These are phyloP conservation scores for Cirrhinus molitorella DNA, from an alignment of 2,797 vertebrate genomes.

Conservation along the genomic window DNA sequence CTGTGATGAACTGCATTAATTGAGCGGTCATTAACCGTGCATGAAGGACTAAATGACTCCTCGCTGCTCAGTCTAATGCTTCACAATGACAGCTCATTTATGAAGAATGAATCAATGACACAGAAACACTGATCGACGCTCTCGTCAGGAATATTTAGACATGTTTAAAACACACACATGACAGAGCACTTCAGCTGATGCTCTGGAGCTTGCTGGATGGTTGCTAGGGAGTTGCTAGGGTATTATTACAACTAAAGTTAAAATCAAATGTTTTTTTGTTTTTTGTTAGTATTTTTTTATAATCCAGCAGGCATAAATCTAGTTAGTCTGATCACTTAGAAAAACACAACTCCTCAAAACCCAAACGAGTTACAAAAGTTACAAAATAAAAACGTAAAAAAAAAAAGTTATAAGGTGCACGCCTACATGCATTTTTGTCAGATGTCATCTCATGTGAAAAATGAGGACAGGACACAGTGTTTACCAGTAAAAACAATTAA, in stretches of 20 bases:
- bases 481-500: not conserved
- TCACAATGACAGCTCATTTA: constrained; percentile 54
- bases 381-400: not conserved
- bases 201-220: not conserved
- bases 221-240: not conserved
- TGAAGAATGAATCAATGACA: constrained; percentile 46
- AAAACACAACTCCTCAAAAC: not conserved
- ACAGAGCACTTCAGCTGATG: not conserved
- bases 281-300: not conserved
- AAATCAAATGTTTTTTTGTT: too few species aligned
- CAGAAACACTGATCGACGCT: constrained; percentile 44
- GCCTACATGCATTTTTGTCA: not conserved
- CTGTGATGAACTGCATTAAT: constrained; percentile 40
- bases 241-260: too few species aligned
- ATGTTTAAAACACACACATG: not conserved
- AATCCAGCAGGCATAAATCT: not conserved
- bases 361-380: not conserved
- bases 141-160: not conserved
- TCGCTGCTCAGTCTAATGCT: constrained; percentile 34
- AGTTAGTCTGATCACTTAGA: not conserved
- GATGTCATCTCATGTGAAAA: not conserved
- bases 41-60: constrained; percentile 39
- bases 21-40: constrained; percentile 42
- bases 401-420: not conserved
- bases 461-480: not conserved